Conservation (phyloP, 2,888 invertebrate genomes). For the Chesias legatella region DNA sequence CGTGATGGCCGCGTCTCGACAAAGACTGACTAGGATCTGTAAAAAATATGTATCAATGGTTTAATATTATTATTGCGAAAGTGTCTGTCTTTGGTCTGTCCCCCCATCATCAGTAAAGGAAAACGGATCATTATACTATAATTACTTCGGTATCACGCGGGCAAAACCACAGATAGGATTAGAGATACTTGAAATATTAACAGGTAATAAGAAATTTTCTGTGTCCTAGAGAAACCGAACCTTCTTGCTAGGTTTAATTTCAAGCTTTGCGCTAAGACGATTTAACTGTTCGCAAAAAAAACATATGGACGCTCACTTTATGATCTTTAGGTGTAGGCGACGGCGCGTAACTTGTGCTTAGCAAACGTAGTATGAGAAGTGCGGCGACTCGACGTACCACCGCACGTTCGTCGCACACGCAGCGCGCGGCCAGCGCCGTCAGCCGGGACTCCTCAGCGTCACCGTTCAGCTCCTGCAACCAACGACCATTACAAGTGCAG, state of each 20-base stretch:
- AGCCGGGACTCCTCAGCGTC: slow-evolving; percentile 46
- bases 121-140: too few species aligned
- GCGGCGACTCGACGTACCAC: slow-evolving; percentile 61
- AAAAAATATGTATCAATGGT: slow-evolving; percentile 10
- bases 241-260: too few species aligned
- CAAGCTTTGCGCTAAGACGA: too few species aligned
- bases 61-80: too few species aligned
- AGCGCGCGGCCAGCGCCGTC: slow-evolving; percentile 52
- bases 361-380: slow-evolving; percentile 50
- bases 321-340: slow-evolving; percentile 31
- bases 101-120: too few species aligned
- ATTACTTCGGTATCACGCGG: too few species aligned
- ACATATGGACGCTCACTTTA: slow-evolving; percentile 32
- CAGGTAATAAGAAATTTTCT: too few species aligned
- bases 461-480: slow-evolving; percentile 52
- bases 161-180: too few species aligned
- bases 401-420: slow-evolving; percentile 67
- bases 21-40: slow-evolving; percentile 61
- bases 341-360: slow-evolving; percentile 27
- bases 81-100: too few species aligned
- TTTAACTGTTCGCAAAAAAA: too few species aligned
- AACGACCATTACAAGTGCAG: not conserved
- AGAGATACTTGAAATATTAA: too few species aligned
- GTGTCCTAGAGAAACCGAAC: too few species aligned
- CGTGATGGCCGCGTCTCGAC: slow-evolving; percentile 67